Evolutionary conservation across 2,888 invertebrate species (phyloP).

Genomic region (Tinea pellionella): DNA sequence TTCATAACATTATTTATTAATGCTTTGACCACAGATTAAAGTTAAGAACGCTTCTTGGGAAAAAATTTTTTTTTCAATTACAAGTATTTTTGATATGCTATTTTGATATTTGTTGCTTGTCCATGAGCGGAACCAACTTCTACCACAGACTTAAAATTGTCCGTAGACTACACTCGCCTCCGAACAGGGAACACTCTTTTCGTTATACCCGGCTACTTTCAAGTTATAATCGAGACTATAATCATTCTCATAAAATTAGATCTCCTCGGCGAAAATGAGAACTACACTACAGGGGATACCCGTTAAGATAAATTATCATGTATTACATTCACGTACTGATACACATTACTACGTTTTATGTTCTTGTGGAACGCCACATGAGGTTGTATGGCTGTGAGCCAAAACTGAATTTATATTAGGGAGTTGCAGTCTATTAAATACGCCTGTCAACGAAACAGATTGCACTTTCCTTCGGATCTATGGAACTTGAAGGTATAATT

Average conservation of each 20-base stretch:
- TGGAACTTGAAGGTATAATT: not conserved
- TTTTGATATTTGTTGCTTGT: no score
- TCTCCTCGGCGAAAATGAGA: not conserved
- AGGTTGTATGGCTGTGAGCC: conserved; percentile 28
- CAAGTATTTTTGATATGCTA: no score
- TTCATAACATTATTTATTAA: not conserved
- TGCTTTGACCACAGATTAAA: not conserved
- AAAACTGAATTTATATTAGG: conserved; percentile 22
- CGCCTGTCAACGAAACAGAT: conserved; percentile 29
- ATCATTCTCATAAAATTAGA: not conserved
- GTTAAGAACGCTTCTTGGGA: no score
- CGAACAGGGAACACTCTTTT: no score
- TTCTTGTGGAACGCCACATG: not conserved
- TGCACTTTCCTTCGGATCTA: conserved; percentile 20
- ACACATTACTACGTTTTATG: conserved; percentile 1
- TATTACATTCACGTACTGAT: not conserved
- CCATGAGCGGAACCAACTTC: no score
- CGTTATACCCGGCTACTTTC: no score
- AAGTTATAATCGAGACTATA: no score
- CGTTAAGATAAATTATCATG: not conserved
- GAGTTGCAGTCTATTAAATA: conserved; percentile 27
- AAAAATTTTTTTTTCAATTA: no score
- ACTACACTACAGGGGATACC: not conserved
- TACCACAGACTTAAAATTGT: no score
- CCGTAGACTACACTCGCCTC: no score